Conservation (phyloP, 2,888 invertebrate genomes). For the Doris montereyensis region DNA sequence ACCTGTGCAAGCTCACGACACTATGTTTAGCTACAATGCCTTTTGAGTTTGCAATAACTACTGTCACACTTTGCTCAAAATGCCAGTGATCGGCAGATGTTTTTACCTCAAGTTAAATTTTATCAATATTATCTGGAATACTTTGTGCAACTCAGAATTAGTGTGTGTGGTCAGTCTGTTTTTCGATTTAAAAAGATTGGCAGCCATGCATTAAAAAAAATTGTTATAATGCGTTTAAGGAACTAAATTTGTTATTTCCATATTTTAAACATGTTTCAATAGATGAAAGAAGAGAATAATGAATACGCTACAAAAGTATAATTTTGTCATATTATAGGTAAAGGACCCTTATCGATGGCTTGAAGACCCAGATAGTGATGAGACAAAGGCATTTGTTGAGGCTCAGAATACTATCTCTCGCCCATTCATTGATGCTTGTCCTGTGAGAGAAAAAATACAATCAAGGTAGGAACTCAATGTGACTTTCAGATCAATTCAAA, state of each 20-base stretch:
- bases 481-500: too few species aligned
- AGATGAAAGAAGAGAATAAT: background rate
- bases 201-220: background rate
- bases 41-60: too few species aligned
- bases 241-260: background rate
- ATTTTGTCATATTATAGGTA: conserved; percentile 76
- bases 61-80: too few species aligned
- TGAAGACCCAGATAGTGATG: conserved; percentile 93
- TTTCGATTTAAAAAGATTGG: too few species aligned
- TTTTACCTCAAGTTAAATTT: too few species aligned
- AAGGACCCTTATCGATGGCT: conserved; percentile 95
- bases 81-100: too few species aligned
- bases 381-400: conserved; percentile 91
- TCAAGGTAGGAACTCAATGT: too few species aligned
- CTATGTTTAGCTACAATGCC: too few species aligned
- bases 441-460: conserved; percentile 82
- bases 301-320: background rate
- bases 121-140: too few species aligned
- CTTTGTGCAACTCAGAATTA: too few species aligned
- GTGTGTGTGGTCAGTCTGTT: too few species aligned
- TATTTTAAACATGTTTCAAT: background rate
- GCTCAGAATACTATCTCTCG: conserved; percentile 90
- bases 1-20: too few species aligned
- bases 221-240: background rate
- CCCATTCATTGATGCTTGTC: conserved; percentile 86